phyloP scores from a whole-genome alignment of 2,888 invertebrate species.

The Sepioteuthis lessoniana region DNA sequence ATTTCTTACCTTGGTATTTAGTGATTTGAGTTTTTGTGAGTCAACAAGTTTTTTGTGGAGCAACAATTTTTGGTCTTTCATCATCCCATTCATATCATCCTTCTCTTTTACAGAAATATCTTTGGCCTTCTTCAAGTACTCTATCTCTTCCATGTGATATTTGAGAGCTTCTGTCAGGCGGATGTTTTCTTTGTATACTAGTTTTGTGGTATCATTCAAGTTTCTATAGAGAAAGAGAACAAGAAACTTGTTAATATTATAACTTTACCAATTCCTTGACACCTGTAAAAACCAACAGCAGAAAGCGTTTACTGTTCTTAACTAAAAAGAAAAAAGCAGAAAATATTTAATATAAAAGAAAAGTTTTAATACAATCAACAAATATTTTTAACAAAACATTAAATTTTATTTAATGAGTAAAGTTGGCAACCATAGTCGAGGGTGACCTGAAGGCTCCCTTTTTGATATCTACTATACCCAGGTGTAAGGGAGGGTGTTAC shows the following conservation, averaged over 20 bases:
- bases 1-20: background rate
- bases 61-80: conserved; percentile 71
- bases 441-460: no score
- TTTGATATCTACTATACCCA: no score
- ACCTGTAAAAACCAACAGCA: no score
- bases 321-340: no score
- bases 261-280: no score
- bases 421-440: no score
- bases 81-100: conserved; percentile 66
- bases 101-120: conserved; percentile 67
- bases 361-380: no score
- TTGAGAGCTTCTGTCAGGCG: conserved; percentile 71
- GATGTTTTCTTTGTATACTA: conserved; percentile 75
- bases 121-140: conserved; percentile 67
- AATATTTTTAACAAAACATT: no score
- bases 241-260: background rate
- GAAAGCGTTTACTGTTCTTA: no score
- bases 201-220: conserved; percentile 75
- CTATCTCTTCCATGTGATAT: conserved; percentile 73
- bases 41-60: conserved; percentile 72
- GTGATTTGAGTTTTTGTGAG: conserved; percentile 65
- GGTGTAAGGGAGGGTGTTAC: no score
- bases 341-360: no score
- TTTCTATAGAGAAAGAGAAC: conserved; percentile 60
- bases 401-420: no score